These are phyloP conservation scores for Hemibagrus wyckioides DNA, from an alignment of 2,113 vertebrate genomes.

Conservation along the genomic window DNA sequence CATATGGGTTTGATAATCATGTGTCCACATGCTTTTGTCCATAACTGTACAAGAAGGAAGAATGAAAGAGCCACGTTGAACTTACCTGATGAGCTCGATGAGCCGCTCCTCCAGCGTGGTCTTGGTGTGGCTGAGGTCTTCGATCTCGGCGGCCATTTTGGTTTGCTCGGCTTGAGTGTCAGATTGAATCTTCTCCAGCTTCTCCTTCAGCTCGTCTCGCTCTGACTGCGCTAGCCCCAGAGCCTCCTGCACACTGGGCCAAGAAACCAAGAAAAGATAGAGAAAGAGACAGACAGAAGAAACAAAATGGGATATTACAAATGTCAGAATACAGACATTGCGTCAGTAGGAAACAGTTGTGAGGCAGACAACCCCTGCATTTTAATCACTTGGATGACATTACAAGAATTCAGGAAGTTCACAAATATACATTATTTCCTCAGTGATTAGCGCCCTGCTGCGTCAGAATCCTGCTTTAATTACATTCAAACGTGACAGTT, in stretches of 20 bases:
- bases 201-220: constrained; percentile 73
- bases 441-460: constrained; percentile 18
- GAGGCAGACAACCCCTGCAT: neutral
- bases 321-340: neutral
- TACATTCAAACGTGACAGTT: neutral
- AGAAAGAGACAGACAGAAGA: neutral
- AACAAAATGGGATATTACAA: neutral
- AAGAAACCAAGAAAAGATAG: neutral
- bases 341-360: neutral
- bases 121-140: constrained; percentile 89
- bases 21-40: neutral
- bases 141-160: constrained; percentile 83
- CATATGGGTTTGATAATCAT: neutral
- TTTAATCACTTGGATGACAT: constrained; percentile 4
- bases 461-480: neutral
- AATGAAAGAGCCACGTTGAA: neutral
- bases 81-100: constrained; percentile 88
- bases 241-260: constrained; percentile 76
- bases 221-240: constrained; percentile 67
- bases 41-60: constrained; percentile 19
- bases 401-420: neutral
- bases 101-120: constrained; percentile 88
- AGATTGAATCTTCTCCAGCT: constrained; percentile 69
- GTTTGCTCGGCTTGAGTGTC: constrained; percentile 74
- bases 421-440: neutral